Percentiles rank a stretch among this genome's conserved stretches.
Conservation (phyloP, 2,888 invertebrate species). For the Brenthis ino region DNA sequence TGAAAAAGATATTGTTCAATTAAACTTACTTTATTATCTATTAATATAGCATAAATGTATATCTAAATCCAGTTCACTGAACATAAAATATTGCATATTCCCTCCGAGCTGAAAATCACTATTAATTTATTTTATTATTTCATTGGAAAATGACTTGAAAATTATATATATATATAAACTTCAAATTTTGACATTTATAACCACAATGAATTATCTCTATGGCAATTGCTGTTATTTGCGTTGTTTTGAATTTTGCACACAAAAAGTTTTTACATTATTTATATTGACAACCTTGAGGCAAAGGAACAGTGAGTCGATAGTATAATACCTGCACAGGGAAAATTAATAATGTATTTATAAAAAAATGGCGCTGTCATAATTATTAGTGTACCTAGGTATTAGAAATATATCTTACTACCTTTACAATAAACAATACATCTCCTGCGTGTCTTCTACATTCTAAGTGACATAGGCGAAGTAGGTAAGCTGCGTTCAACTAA, state of each 20-base stretch:
- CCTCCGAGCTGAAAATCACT: conserved; percentile 1
- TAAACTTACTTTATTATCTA: conserved; percentile 21
- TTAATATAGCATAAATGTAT: conserved; percentile 19
- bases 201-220: conserved; percentile 24
- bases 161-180: conserved; percentile 10
- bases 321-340: too few relatives aligned
- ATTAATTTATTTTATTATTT: conserved; percentile 17
- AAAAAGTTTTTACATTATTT: too few relatives aligned
- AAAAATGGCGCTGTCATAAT: too few relatives aligned
- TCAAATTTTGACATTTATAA: conserved; percentile 25
- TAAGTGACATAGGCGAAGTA: too few relatives aligned
- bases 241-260: not conserved
- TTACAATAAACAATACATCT: too few relatives aligned
- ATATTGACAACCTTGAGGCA: too few relatives aligned
- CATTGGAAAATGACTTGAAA: conserved; percentile 13
- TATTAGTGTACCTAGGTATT: too few relatives aligned
- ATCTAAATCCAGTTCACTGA: conserved; percentile 8
- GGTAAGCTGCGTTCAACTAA: too few relatives aligned
- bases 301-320: too few relatives aligned
- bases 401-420: too few relatives aligned
- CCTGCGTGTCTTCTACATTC: too few relatives aligned
- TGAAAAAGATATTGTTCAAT: not conserved
- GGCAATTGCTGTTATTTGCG: not conserved
- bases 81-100: conserved; percentile 31
- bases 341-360: too few relatives aligned